Evolutionary conservation across 2,797 vertebrate genomes (phyloP), one percentile per base, ranked within the genome.

Genomic region (Pangasius krempfi): DNA sequence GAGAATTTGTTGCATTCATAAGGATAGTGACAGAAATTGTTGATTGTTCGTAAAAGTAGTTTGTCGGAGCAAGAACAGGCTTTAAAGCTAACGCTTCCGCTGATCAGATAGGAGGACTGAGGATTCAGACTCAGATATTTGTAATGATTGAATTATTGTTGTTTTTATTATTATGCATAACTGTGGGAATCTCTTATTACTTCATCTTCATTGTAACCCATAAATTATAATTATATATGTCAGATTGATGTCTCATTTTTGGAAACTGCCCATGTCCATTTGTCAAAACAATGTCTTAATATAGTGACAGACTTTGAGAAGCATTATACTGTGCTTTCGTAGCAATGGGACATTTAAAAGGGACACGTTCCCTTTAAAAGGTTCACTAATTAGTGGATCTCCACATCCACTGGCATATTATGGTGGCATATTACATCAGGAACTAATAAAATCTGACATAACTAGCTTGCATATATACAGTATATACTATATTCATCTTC

Each of bases 211-310:
- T 85, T 62, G 44, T 66, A 47, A 18, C 37, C 10, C 2, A 84
- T 22, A 87, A 83, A 30, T 50, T 16, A 44, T 9, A 56, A 50
- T 62, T 40, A 60, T 30, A 66, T 40, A 10, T 52, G 27, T 66
- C 13, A 64, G 66, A 83, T 30, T 30, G 40, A 5, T 5, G 13
- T 18, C 60, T 64, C 25, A 14, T 84, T 47, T 50, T 50, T 66
- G 27, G 27, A 50, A 60, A 5, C 5, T 37, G 2, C 30, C 33
- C 20, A 8, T 1, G 47, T 81, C 13, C 52, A 60, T 81, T 44
- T 82, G 44, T 68, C n/a, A 84, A 64, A 84, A 66, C 40, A 56
- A 54, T 33, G 16, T 37, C 54, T 58, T 56, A 27, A 83, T 64
- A 44, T 47, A 64, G 44, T 83, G 0, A 66, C 60, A 47, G 37